Evolutionary conservation across 2,888 invertebrate species (phyloP).

Genomic region (Drosophila pseudotakahashii): DNA sequence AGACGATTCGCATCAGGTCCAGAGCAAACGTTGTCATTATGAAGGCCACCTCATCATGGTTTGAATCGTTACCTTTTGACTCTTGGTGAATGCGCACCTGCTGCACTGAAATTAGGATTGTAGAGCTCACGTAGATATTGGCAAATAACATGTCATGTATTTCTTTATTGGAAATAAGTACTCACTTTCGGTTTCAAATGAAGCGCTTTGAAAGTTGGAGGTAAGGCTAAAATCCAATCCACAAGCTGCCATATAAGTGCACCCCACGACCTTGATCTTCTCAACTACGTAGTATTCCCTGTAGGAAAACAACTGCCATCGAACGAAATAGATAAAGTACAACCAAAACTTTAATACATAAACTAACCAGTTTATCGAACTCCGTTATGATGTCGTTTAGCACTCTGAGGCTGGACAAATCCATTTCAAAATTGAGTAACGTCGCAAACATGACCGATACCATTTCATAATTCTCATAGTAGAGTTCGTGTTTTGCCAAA

Average conservation of each 20-base stretch:
- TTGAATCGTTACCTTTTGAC: not conserved
- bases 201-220: slow-evolving; percentile 26
- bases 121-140: too few species aligned
- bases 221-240: slow-evolving; percentile 91
- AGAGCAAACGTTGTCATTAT: slow-evolving; percentile 85
- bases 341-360: slow-evolving; percentile 65
- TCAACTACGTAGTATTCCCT: slow-evolving; percentile 89
- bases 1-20: slow-evolving; percentile 88
- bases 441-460: slow-evolving; percentile 98
- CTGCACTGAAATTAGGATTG: too few species aligned
- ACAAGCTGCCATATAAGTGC: slow-evolving; percentile 98
- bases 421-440: slow-evolving; percentile 90
- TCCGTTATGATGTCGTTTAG: slow-evolving; percentile 96
- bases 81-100: too few species aligned
- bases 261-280: slow-evolving; percentile 98
- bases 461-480: slow-evolving; percentile 93
- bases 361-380: slow-evolving; percentile 90
- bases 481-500: slow-evolving; percentile 89
- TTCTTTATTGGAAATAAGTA: too few species aligned
- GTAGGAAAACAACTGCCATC: slow-evolving; percentile 68
- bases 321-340: not conserved
- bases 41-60: slow-evolving; percentile 86
- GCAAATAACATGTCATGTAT: too few species aligned
- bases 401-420: slow-evolving; percentile 88
- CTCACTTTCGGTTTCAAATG: too few species aligned